Evolutionary conservation across 2,113 vertebrate genomes (phyloP).

Genomic region (Pipra filicauda): DNA sequence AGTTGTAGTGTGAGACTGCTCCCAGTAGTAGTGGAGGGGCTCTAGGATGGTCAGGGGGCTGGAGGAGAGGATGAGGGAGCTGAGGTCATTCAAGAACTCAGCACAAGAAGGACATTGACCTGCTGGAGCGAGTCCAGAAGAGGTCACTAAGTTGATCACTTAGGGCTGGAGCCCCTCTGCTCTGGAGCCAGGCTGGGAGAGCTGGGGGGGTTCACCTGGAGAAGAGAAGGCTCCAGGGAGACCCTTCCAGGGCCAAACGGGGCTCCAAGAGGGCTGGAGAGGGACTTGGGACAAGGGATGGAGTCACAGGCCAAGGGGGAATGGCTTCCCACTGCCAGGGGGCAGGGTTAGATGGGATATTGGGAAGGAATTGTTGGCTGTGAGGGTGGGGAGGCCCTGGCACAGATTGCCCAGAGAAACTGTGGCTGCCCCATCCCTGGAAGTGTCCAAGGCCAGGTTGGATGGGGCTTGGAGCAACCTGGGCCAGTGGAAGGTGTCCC

Average conservation of each 20-base stretch:
- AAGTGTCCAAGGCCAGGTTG: accelerated
- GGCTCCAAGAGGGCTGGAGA: background rate
- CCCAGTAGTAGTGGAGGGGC: background rate
- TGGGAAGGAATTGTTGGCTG: background rate
- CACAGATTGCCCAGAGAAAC: background rate
- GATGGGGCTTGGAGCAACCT: accelerated
- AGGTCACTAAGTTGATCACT: background rate
- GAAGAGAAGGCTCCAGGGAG: background rate
- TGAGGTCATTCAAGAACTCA: background rate
- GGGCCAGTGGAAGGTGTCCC: accelerated
- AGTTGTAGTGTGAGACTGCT: background rate
- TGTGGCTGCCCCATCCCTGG: background rate
- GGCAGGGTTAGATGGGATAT: background rate
- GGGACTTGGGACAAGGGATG: background rate
- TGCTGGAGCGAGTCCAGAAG: background rate
- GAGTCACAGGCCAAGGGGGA: background rate
- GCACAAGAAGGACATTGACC: background rate
- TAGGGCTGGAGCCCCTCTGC: background rate
- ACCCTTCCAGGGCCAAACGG: background rate
- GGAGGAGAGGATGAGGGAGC: background rate
- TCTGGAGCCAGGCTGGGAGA: background rate
- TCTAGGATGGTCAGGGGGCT: background rate
- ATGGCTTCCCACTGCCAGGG: background rate
- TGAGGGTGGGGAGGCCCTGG: background rate
- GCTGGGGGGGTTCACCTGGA: background rate